Evolutionary conservation across 1,140 invertebrate species (phyloP), one percentile per base, ranked within the genome.

Genomic region (Ylistrum balloti): DNA sequence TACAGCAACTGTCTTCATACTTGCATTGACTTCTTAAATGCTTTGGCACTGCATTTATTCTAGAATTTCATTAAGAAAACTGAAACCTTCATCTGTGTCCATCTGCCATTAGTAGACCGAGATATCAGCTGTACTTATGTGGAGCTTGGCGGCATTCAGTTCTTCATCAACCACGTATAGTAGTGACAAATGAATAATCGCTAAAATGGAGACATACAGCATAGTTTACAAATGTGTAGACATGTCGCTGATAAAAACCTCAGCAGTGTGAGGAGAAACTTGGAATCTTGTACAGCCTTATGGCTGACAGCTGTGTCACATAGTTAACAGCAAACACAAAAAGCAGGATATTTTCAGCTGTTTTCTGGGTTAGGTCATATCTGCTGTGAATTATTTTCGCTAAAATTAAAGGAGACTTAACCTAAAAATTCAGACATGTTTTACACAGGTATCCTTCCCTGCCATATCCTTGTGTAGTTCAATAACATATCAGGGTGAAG

Each of bases 171-270:
- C 56, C 56, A n/a, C 5, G 0, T 28, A 28, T 5, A 5, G n/a
- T 74, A n/a, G 56, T 74, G 56, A 74, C 56, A 74, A 74, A n/a
- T 22, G 56, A n/a, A 28, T 74, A n/a, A 28, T 74, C n/a, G n/a
- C 0, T n/a, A 74, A 74, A 28, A 74, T 74, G 56, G 56, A 74
- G 56, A 74, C 15, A 17, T 48, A 48, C 56, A 74, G 9, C n/a
- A 28, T 74, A n/a, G n/a, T 74, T 74, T 28, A 74, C 56, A 74
- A 74, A 74, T 74, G 56, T 74, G 56, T 74, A 74, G 56, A 74
- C 56, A 74, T 74, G 56, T 74, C 22, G n/a, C 22, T 28, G 56
- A 74, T 74, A 74, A 74, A 74, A 74, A 9, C 22, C 56, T 74
- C 56, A 13, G 56, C 56, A 5, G 56, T 74, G 56, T 74, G 56